A percentile compares a stretch with the other conserved stretches of the same genome.
Conservation (phyloP, 2,888 invertebrate genomes). For the Agrochola litura region DNA sequence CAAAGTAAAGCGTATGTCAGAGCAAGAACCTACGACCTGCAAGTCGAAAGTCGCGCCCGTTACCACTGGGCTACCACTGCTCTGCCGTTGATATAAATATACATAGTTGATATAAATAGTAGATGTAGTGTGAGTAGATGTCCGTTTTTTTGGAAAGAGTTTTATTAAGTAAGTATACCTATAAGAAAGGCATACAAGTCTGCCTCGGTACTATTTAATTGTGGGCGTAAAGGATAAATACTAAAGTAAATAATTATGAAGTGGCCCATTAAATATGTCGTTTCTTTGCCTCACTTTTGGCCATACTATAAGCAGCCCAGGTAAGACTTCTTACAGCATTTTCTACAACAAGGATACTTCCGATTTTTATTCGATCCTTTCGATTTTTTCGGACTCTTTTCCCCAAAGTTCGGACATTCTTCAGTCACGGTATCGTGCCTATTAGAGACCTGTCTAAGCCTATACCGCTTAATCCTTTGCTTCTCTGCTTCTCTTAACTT, state of each 20-base stretch:
- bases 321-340: constrained; percentile 52
- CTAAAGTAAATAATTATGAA: neutral
- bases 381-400: neutral
- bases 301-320: constrained; percentile 39
- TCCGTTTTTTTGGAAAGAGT: neutral
- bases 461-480: constrained; percentile 25
- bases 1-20: no score
- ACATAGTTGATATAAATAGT: neutral
- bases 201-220: neutral
- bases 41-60: no score
- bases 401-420: constrained; percentile 39
- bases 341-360: constrained; percentile 52
- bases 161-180: neutral
- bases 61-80: no score
- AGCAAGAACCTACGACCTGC: no score
- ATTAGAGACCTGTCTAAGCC: neutral
- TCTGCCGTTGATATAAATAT: no score
- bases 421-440: neutral
- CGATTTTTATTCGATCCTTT: neutral
- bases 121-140: no score
- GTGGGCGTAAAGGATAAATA: neutral
- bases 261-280: neutral
- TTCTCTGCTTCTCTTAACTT: constrained; percentile 28
- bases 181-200: neutral
- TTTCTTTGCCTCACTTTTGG: neutral